These are phyloP conservation scores for Lordiphosa mommai DNA, from an alignment of 1,140 invertebrate genomes.

Conservation along the genomic window DNA sequence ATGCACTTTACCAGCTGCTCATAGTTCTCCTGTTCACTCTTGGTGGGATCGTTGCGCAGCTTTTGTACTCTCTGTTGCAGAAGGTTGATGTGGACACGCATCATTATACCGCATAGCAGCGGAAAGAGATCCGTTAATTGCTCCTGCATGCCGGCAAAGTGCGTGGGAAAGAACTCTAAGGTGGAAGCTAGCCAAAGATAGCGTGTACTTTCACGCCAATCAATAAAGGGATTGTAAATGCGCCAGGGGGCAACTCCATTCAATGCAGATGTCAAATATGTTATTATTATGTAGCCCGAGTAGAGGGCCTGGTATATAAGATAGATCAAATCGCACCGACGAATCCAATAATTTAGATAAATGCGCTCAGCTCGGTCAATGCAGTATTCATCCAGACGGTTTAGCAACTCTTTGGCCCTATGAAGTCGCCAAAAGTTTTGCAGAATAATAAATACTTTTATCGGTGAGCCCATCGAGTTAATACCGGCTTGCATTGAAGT, in stretches of 20 bases:
- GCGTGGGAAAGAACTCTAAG: conserved; percentile 18
- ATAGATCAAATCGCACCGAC: conserved; percentile 29
- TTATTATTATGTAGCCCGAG: conserved; percentile 11
- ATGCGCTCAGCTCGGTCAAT: not conserved
- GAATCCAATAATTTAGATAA: conserved; percentile 20
- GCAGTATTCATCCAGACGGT: conserved; percentile 25
- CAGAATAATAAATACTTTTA: conserved; percentile 4
- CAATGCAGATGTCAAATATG: not conserved
- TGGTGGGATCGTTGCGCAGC: conserved; percentile 18
- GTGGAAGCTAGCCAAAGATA: conserved; percentile 11
- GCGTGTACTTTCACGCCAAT: conserved; percentile 14
- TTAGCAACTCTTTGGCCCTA: conserved; percentile 13
- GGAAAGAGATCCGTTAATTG: conserved; percentile 24
- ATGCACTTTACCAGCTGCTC: conserved; percentile 4
- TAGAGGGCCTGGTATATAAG: conserved; percentile 18
- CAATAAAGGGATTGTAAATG: conserved; percentile 33
- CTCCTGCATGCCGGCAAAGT: not conserved
- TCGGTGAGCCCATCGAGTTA: conserved; percentile 18
- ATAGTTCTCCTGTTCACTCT: conserved; percentile 13
- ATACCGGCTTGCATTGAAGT: conserved; percentile 29
- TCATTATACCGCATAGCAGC: conserved; percentile 11
- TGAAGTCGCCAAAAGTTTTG: conserved; percentile 6
- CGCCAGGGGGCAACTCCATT: conserved; percentile 24
- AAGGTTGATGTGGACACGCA: conserved; percentile 27
- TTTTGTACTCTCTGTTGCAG: conserved; percentile 13